Percentiles rank a stretch among this genome's conserved stretches.
phyloP scores from a whole-genome alignment of 1,140 invertebrate genomes.

The Sinonovacula constricta region DNA sequence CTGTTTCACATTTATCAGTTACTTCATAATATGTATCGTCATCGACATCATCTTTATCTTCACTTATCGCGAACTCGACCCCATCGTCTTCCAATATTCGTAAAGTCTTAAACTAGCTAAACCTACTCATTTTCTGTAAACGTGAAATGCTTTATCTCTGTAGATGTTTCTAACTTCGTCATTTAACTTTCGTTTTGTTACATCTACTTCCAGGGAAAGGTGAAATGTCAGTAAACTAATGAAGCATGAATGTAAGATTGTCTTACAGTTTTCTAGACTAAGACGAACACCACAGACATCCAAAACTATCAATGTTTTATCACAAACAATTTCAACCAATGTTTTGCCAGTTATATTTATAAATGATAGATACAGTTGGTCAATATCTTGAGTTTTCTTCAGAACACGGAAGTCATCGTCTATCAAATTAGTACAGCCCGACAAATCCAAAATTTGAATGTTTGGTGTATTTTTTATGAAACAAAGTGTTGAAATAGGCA shows the following conservation, averaged over 20 bases:
- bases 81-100: neutral
- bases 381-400: neutral
- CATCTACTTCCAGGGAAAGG: neutral
- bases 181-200: neutral
- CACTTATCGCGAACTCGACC: neutral
- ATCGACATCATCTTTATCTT: too few relatives aligned
- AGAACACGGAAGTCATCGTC: neutral
- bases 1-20: neutral
- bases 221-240: neutral
- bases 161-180: neutral
- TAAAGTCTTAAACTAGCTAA: neutral
- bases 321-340: constrained; percentile 1
- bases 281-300: constrained; percentile 9
- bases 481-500: neutral
- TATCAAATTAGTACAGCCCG: neutral
- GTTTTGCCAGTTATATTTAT: neutral
- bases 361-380: neutral
- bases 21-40: neutral
- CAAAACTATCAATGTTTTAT: neutral
- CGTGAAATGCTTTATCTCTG: constrained; percentile 5
- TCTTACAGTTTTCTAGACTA: neutral
- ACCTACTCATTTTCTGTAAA: constrained; percentile 15
- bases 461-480: constrained; percentile 10
- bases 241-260: neutral
- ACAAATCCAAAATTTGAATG: neutral